Evolutionary conservation across 2,888 invertebrate species (phyloP), one percentile per base, ranked within the genome.

Genomic region (Octodonta nipae): DNA sequence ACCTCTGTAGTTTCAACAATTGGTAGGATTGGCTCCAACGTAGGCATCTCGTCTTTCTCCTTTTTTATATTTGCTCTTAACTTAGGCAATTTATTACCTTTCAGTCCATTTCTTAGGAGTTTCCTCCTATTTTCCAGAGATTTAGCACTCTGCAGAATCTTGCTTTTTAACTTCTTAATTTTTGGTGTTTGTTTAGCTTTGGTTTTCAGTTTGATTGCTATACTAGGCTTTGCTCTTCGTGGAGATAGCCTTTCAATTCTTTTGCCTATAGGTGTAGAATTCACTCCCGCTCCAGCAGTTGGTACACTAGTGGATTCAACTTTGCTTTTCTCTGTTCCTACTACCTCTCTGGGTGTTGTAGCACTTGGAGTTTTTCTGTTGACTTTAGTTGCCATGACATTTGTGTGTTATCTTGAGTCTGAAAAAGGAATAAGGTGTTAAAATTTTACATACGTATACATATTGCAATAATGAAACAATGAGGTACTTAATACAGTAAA

Each of bases 321-420:
- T 20, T 28, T 15, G 28, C 37, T 33, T 22, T 46, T 40, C 40
- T 52, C 54, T 10, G 47, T 33, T 13, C 45, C 31, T 26, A 48
- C 46, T 41, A 51, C 44, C 37, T 59, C 58, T 49, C 54, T 57
- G 7, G 51, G 42, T 8, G 36, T 29, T 25, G 38, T 26, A 20
- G 34, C 16, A 10, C 39, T 22, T 31, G 38, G 32, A 15, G 52
- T 50, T 52, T 60, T 60, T 49, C 56, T 59, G 37, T 51, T 53
- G 44, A 55, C 58, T 43, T 60, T 59, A 52, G 56, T 58, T 54
- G 63, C 63, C 64, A 64, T 64, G 49, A 56, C 58, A 61, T 59
- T 49, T 51, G 49, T 43, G 36, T 43, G 37, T n/a, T n/a, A n/a
- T n/a, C n/a, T n/a, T n/a, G n/a, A n/a, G n/a, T n/a, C n/a, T n/a